Percentiles rank a stretch among this genome's conserved stretches.
These are phyloP conservation scores for Drosophila paracracens DNA, from an alignment of 2,888 invertebrate species.

Conservation along the genomic window DNA sequence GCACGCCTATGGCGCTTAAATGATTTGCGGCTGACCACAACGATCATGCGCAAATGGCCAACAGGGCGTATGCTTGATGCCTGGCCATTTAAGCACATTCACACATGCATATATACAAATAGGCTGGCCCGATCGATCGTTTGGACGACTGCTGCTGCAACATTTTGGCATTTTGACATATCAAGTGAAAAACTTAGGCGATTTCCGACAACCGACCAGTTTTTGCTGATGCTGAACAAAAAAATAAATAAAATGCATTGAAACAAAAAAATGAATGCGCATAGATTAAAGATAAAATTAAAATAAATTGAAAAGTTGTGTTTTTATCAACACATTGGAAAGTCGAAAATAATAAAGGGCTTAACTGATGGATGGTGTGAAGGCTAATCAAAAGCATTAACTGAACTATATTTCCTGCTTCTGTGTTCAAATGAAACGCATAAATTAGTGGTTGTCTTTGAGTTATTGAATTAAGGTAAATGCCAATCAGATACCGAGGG, in stretches of 20 bases:
- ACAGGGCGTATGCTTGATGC: constrained; percentile 73
- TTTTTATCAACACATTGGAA: constrained; percentile 27
- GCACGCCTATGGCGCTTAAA: constrained; percentile 73
- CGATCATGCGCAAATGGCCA: constrained; percentile 55
- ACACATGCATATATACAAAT: constrained; percentile 11
- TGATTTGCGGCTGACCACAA: constrained; percentile 68
- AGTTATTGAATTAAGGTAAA: background rate
- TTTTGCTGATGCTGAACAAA: constrained; percentile 23
- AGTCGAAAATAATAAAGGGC: constrained; percentile 29
- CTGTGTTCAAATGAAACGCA: background rate
- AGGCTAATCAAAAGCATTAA: background rate
- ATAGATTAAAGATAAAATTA: constrained; percentile 56
- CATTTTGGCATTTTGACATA: constrained; percentile 74
- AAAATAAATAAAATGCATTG: background rate
- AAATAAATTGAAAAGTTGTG: constrained; percentile 61
- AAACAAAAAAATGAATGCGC: constrained; percentile 51
- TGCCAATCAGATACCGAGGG: background rate
- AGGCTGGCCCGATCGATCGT: constrained; percentile 37
- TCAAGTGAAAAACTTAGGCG: constrained; percentile 70
- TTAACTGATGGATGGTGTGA: constrained; percentile 1
- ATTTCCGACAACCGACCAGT: constrained; percentile 75
- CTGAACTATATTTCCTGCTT: constrained; percentile 14
- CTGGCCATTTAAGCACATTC: constrained; percentile 22
- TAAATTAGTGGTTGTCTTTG: background rate
- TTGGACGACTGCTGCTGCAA: constrained; percentile 29